Percentiles rank a stretch among this genome's conserved stretches.
phyloP scores from a whole-genome alignment of 2,888 invertebrate species.

The Xylota segnis region DNA sequence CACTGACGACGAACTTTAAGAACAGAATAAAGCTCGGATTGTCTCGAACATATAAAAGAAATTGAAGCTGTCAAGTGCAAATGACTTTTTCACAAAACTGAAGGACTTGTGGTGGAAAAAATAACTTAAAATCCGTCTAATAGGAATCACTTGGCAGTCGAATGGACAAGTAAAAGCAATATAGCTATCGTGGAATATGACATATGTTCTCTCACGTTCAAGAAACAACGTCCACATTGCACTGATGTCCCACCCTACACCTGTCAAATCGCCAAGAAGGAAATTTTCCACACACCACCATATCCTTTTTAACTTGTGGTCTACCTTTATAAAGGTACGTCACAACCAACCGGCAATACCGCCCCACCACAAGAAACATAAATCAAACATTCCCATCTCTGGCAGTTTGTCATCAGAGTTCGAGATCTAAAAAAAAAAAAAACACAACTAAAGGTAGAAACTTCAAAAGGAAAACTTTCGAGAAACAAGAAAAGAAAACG shows the following conservation, averaged over 20 bases:
- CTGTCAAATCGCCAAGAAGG: neutral
- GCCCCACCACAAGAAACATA: slow-evolving; percentile 17
- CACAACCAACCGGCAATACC: slow-evolving; percentile 33
- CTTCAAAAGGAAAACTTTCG: slow-evolving; percentile 41
- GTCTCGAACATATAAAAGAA: too few relatives aligned
- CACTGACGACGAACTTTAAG: too few relatives aligned
- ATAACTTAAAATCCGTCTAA: too few relatives aligned
- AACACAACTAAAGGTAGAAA: slow-evolving; percentile 17
- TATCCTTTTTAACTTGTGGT: neutral
- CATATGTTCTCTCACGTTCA: too few relatives aligned
- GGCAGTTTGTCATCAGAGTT: slow-evolving; percentile 61
- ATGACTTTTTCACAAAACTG: too few relatives aligned
- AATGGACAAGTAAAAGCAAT: too few relatives aligned
- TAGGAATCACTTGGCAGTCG: too few relatives aligned
- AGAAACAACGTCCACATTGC: neutral
- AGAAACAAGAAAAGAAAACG: slow-evolving; percentile 9
- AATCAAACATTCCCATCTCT: slow-evolving; percentile 51
- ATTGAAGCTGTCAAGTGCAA: too few relatives aligned
- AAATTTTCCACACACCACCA: neutral
- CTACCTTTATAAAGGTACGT: neutral
- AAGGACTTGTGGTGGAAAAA: too few relatives aligned
- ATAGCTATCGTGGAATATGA: too few relatives aligned
- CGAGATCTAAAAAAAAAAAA: slow-evolving; percentile 31
- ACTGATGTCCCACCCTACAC: neutral
- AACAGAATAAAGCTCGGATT: too few relatives aligned